Percentiles rank a stretch among this genome's conserved stretches.
phyloP scores from a whole-genome alignment of 2,888 invertebrate genomes.

The Dexiosoma caninum region DNA sequence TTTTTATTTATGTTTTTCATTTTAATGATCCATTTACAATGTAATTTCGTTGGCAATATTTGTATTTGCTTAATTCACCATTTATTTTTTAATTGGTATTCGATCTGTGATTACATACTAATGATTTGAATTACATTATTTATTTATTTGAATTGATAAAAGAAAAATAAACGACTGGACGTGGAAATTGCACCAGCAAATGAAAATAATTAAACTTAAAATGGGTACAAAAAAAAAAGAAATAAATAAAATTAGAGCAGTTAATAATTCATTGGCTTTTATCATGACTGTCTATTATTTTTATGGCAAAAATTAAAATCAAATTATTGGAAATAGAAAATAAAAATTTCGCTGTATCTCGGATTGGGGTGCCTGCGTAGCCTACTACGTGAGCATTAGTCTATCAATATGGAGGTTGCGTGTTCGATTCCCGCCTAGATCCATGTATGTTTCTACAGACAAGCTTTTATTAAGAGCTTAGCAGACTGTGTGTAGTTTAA shows the following conservation, averaged over 20 bases:
- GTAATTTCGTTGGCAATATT: slow-evolving; percentile 39
- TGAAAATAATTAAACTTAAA: background rate
- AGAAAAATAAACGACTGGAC: background rate
- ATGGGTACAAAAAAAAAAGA: too few relatives aligned
- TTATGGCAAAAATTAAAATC: background rate
- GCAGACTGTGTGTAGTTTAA: too few relatives aligned
- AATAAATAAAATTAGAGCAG: background rate
- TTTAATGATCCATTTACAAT: slow-evolving; percentile 33
- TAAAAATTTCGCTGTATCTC: too few relatives aligned
- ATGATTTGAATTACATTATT: slow-evolving; percentile 44
- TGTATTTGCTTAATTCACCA: slow-evolving; percentile 60
- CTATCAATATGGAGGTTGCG: too few relatives aligned
- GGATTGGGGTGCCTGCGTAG: too few relatives aligned
- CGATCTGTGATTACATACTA: slow-evolving; percentile 27
- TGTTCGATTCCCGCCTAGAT: too few relatives aligned
- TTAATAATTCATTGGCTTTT: background rate
- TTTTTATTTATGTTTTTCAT: background rate
- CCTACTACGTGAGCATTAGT: too few relatives aligned
- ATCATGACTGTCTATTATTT: background rate
- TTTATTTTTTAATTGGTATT: slow-evolving; percentile 53
- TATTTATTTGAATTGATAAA: background rate
- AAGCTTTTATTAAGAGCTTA: too few relatives aligned
- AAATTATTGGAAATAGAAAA: too few relatives aligned
- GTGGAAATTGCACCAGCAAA: background rate
- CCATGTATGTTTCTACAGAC: too few relatives aligned